Evolutionary conservation across 2,797 vertebrate species (phyloP), one percentile per base, ranked within the genome.

Genomic region (Takifugu ocellatus): DNA sequence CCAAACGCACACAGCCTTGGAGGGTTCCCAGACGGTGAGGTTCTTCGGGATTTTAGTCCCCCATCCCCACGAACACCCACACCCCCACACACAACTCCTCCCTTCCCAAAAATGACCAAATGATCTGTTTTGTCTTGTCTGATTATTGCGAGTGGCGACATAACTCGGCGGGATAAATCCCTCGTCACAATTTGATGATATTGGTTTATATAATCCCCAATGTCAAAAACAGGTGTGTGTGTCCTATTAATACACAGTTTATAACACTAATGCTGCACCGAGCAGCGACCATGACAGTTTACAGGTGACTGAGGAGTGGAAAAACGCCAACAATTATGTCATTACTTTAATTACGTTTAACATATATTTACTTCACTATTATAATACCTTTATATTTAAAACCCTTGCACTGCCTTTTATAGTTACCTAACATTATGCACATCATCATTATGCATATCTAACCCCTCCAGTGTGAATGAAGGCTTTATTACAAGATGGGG

Each of bases 111-210:
- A 46, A 17, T 17, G 54, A 36, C n/a, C 15, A 1, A 4, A n/a
- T 51, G 63, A 58, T 42, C 6, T 25, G 10, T 50, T 42, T 9
- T 17, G 1, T 17, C 11, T 5, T 24, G 3, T 27, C 16, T 9
- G n/a, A 6, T 5, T 4, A 51, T 3, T 24, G 21, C 17, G 9
- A 46, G 44, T 46, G 44, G 44, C 44, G 9, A 7, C 16, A 39
- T 14, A 42, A 25, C 53, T 50, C 36, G 31, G 57, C 51, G 1
- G 58, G 64, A 75, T 71, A 68, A 75, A 10, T 16, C 31, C 49
- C 25, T 26, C 31, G 9, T 24, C 4, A 1, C 54, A 47, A 1
- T 65, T 59, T 68, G 57, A 71, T 69, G 33, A 59, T 51, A 65
- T 42, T 68, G 51, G 12, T 3, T 60, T 60, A 58, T 58, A 42